Base-by-base conservation (phyloP, 1,140 invertebrate species). In the Triops longicaudatus region DNA sequence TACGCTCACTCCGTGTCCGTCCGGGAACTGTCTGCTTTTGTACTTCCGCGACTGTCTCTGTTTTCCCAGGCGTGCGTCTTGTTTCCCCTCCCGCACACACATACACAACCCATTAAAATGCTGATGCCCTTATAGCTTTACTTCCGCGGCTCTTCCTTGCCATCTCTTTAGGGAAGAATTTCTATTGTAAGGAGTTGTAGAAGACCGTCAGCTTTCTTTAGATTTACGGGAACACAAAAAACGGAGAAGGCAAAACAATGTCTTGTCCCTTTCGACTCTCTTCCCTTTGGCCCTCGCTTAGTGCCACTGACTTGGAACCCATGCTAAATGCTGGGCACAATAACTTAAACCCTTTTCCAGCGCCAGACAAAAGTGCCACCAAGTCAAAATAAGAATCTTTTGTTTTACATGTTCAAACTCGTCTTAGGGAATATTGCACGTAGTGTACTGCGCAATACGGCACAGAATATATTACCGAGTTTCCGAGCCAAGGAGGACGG, bases 21-120 rank as follows among this genome's bases (percentile, higher is more conserved):
- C 50, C 50, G 50, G 50, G 50, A 63, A 63, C 50, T 63, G 50
- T 63, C 50, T 63, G 14, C 50, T 63, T 63, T 63, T 63, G 50
- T 63, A 63, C 50, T 63, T 63, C 50, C 50, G 50, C 50, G 50
- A 63, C 50, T 63, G 50, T 63, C 50, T 63, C 50, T 63, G 50
- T 63, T 63, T 63, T 63, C 50, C 50, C 50, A 63, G 50, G 50
- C 50, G 50, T 63, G 50, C 50, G 50, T 63, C 50, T 63, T 22
- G 50, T 63, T 63, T 63, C 22, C 50, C 50, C 50, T 22, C 17
- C 50, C 14, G 22, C n/a, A 63, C 50, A 63, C 50, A 63, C 50
- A 63, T 63, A 63, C 50, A 63, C 50, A 63, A 63, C 50, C 50
- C 50, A 63, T 63, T 63, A 63, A 63, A 63, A 63, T 63, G 50